Evolutionary conservation across 2,113 vertebrate species (phyloP), one percentile per base, ranked within the genome.

Genomic region (Dolichotis patagonum): DNA sequence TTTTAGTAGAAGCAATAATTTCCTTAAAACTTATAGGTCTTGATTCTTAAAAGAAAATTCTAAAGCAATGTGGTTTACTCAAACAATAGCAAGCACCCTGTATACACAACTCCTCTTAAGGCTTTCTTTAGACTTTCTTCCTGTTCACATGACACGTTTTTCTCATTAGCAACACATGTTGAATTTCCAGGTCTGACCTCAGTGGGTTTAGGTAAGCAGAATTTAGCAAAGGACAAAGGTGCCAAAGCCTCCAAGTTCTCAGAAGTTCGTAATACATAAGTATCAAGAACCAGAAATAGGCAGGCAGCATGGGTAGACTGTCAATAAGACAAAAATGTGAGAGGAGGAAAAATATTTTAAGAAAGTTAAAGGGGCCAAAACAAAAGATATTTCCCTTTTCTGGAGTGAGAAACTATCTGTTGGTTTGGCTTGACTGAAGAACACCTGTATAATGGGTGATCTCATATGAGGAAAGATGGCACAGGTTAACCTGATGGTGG

Each of bases 201-300:
- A 38, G 13, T 20, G 69, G 78, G 82, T 58, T 90, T 58, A 49
- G 85, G 49, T 43, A 81, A 95, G 69, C 63, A 91, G 75, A 56
- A 77, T 85, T 88, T 83, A 95, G 82, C 77, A 81, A 84, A 92
- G 87, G 95, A 69, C 58, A 97, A 96, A 89, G 58, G 85, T 96
- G n/a, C 2, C 26, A 77, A 92, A 88, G 80, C 30, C 92, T 90
- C 94, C 73, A 85, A 90, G 38, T 94, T 77, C 63, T 97, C 90
- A 92, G 77, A 90, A 69, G 46, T 78, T 75, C 69, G 35, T 7
- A 71, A 62, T 71, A 94, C 96, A 93, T 22, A 73, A 67, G 88
- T 26, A 95, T 13, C 4, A 32, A 67, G 62, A 92, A 24, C 56
- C 56, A 41, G 38, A 94, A 96, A 56, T 24, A 16, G 5, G 10